A percentile compares a stretch with the other conserved stretches of the same genome.
phyloP scores from a whole-genome alignment of 2,797 vertebrate genomes.

The Cynopterus sphinx region DNA sequence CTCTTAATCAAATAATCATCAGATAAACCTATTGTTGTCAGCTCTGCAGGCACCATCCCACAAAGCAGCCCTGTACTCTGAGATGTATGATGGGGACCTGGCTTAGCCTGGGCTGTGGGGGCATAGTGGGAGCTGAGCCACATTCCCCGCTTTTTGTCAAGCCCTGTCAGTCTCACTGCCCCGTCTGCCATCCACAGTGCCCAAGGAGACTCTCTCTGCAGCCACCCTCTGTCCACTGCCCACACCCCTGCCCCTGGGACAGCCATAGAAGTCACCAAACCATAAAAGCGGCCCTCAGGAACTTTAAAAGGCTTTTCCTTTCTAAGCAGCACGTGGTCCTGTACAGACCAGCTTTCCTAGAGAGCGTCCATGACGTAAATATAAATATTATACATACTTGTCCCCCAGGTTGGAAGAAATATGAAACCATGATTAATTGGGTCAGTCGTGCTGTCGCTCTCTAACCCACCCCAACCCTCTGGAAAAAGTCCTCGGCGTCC shows the following conservation, averaged over 20 bases:
- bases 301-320: not conserved
- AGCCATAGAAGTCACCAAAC: not conserved
- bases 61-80: not conserved
- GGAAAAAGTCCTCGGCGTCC: not conserved
- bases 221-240: too few species aligned
- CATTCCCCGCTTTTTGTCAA: not conserved
- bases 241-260: too few species aligned
- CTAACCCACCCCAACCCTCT: not conserved
- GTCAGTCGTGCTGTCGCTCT: not conserved
- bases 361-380: not conserved
- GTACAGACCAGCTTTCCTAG: not conserved
- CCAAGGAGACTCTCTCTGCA: not conserved
- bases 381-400: not conserved
- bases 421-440: not conserved
- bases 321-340: not conserved
- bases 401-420: not conserved
- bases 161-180: too few species aligned
- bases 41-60: fast-evolving
- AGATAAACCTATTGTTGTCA: not conserved
- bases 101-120: not conserved
- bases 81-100: not conserved
- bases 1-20: not conserved
- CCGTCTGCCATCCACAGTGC: not conserved
- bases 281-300: not conserved
- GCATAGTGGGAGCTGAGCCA: not conserved